These are phyloP conservation scores for Cavia aperea DNA, from an alignment of 2,113 vertebrate genomes.

Conservation along the genomic window DNA sequence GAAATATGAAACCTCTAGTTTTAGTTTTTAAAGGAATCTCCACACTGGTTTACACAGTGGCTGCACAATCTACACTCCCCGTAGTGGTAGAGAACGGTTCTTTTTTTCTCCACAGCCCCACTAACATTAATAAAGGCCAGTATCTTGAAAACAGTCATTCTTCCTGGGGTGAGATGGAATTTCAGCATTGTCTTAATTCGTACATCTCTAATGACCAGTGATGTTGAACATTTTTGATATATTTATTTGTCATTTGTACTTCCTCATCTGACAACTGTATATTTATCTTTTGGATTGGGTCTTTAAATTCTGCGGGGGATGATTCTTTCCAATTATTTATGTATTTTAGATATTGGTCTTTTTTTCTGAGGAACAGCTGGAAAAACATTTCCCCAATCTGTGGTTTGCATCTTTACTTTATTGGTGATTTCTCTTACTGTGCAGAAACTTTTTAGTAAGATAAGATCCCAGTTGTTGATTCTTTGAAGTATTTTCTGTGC, in stretches of 20 bases:
- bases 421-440: not conserved
- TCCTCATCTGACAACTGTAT: not conserved
- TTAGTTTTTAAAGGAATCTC: not conserved
- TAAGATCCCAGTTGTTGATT: not conserved
- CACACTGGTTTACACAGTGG: not conserved
- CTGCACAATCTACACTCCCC: not conserved
- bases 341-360: not conserved
- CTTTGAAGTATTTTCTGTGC: not conserved
- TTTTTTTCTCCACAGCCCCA: not conserved
- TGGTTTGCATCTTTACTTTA: not conserved
- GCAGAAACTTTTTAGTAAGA: not conserved
- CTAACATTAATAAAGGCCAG: not conserved
- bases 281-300: not conserved
- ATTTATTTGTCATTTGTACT: not conserved
- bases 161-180: not conserved
- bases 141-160: not conserved
- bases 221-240: not conserved
- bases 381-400: not conserved
- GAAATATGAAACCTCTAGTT: not conserved
- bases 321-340: not conserved
- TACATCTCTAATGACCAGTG: not conserved
- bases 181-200: not conserved
- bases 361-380: not conserved
- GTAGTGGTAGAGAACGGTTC: no score
- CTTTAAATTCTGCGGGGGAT: not conserved